Evolutionary conservation across 2,888 invertebrate genomes (phyloP).

Genomic region (Zootermopsis nevadensis): DNA sequence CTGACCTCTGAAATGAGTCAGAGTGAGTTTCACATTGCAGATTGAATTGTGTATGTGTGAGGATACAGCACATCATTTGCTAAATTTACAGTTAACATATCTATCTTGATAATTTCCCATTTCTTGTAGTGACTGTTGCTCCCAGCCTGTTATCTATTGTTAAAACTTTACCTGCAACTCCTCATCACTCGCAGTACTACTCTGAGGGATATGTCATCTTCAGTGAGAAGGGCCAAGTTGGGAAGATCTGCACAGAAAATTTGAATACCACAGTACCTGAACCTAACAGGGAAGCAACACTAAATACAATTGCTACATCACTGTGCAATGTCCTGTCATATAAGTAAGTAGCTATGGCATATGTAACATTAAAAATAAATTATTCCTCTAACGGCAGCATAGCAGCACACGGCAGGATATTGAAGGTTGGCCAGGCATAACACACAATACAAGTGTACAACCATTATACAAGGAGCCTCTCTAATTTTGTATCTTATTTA

Average conservation of each 20-base stretch:
- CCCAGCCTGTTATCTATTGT: constrained; percentile 75
- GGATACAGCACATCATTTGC: constrained; percentile 13
- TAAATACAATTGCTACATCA: constrained; percentile 80
- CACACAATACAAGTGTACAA: too few relatives aligned
- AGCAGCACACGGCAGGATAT: too few relatives aligned
- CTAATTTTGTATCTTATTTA: too few relatives aligned
- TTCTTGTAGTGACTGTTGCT: constrained; percentile 76
- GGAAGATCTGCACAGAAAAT: constrained; percentile 83
- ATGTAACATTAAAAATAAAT: too few relatives aligned
- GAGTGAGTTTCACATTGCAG: too few relatives aligned
- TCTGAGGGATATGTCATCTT: constrained; percentile 86
- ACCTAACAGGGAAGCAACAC: constrained; percentile 65
- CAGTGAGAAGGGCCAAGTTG: constrained; percentile 70
- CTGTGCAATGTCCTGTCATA: constrained; percentile 82
- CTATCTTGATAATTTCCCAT: neutral
- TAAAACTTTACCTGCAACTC: constrained; percentile 70
- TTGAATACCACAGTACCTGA: constrained; percentile 71
- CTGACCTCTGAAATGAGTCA: too few relatives aligned
- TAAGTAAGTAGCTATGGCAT: constrained; percentile 66
- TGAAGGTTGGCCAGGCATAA: too few relatives aligned
- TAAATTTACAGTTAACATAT: neutral
- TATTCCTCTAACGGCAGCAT: too few relatives aligned
- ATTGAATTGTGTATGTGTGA: too few relatives aligned
- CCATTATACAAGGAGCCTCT: too few relatives aligned
- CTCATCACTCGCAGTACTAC: constrained; percentile 76